Base-by-base conservation (phyloP, 1,140 invertebrate genomes). In the Temnothorax curvispinosus region DNA sequence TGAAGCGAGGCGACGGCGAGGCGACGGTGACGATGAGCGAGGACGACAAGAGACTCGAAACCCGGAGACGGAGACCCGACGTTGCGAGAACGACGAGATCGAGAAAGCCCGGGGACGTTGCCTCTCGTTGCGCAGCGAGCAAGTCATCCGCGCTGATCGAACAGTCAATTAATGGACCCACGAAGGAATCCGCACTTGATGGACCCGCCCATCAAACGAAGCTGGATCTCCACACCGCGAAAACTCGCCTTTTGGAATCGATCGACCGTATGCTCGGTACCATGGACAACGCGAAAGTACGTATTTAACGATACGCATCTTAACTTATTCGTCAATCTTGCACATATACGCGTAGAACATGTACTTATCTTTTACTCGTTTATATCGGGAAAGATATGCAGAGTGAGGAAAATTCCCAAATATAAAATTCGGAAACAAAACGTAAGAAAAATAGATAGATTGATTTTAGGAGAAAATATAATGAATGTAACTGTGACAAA, bases 211-310 rank as follows among this genome's bases (percentile, higher is more conserved):
- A 81, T 81, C 3, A 86, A 38, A 3, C 90, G 69, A 56, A 93
- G 65, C 27, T 95, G 21, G 94, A 96, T 85, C 90, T 95, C n/a
- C 93, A 94, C 41, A 72, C 90, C 18, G 94, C 93, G 3, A 96
- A 95, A 84, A 95, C 91, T 85, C 93, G 94, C 75, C 94, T 96
- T 27, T 89, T 95, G 7, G 93, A 94, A 88, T 88, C 95, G 44
- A 96, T 96, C 75, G 95, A 95, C 65, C 87, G 91, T 27, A 60
- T 84, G 41, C 67, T 84, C 27, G 54, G 27, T 6, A 84, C 41
- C 8, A 84, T 38, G 54, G 41, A 50, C 27, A 0, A 75, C 4
- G 5, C 41, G 13, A 84, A 82, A 58, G 80, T 82, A 82, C 4
- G 11, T 60, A 44, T 5, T 82, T 38, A 13, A 75, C 5, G 5